These are phyloP conservation scores for Siderastrea siderea DNA, from an alignment of 92 coral and sea anemone species.

Conservation along the genomic window DNA sequence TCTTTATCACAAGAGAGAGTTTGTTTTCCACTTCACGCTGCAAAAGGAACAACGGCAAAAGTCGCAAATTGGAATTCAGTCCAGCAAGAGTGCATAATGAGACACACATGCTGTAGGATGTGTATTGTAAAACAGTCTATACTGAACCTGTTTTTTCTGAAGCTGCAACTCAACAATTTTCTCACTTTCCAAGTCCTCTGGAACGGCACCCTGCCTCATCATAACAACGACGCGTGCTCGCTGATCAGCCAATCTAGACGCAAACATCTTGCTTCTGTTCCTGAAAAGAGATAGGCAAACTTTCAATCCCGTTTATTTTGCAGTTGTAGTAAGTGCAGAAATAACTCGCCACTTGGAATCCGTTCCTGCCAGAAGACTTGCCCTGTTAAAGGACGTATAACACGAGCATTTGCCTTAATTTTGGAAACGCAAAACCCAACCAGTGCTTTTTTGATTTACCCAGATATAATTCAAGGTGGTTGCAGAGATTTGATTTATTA, in stretches of 20 bases:
- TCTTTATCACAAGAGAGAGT: conserved; percentile 59
- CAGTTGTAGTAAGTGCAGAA: not conserved
- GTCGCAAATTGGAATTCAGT: not conserved
- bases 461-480: too few species aligned
- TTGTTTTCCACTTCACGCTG: conserved; percentile 61
- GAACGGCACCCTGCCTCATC: conserved; percentile 65
- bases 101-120: too few species aligned
- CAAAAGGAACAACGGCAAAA: not conserved
- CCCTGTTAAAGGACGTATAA: too few species aligned
- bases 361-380: too few species aligned
- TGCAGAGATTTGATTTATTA: too few species aligned
- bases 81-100: not conserved
- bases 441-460: too few species aligned
- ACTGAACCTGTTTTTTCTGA: conserved; percentile 61
- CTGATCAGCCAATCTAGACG: conserved; percentile 63
- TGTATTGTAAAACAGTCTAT: not conserved
- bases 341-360: too few species aligned
- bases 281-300: conserved; percentile 15
- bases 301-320: not conserved
- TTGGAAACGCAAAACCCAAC: too few species aligned
- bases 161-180: conserved; percentile 75
- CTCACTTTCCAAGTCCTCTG: conserved; percentile 74
- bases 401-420: too few species aligned
- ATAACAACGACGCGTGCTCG: conserved; percentile 75
- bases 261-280: conserved; percentile 62